phyloP scores from a whole-genome alignment of 2,888 invertebrate genomes.

The Loripinus fragilis region DNA sequence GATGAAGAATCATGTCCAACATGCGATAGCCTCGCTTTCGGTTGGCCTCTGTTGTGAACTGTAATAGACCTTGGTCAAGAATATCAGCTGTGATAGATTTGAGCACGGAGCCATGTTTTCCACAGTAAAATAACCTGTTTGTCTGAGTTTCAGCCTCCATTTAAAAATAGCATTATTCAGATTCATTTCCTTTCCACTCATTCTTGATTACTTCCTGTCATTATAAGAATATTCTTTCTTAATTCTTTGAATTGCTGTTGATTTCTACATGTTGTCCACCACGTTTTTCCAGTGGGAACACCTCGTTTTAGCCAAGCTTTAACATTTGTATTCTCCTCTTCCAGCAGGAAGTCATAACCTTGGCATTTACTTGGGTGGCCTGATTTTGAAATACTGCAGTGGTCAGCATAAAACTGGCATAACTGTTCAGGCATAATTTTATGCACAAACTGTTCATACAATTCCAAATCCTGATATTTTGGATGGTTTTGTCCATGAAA shows the following conservation, averaged over 20 bases:
- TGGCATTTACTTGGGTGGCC: constrained; percentile 30
- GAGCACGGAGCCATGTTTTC: constrained; percentile 23
- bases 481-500: constrained; percentile 40
- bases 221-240: no score
- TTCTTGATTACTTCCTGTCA: not conserved
- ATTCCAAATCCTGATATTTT: constrained; percentile 37
- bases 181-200: not conserved
- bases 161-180: not conserved
- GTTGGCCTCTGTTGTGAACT: constrained; percentile 25
- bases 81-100: constrained; percentile 15
- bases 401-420: not conserved
- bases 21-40: constrained; percentile 27
- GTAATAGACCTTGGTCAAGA: constrained; percentile 8
- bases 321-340: constrained; percentile 33
- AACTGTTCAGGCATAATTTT: constrained; percentile 16
- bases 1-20: constrained; percentile 26
- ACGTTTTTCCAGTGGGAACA: constrained; percentile 23
- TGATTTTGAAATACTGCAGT: constrained; percentile 25
- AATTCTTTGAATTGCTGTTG: constrained; percentile 19
- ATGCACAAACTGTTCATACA: constrained; percentile 23
- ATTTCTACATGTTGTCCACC: constrained; percentile 29
- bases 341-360: constrained; percentile 36
- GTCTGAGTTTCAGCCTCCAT: constrained; percentile 12
- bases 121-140: not conserved
- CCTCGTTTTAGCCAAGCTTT: constrained; percentile 33